Evolutionary conservation across 2,113 vertebrate species (phyloP).

Genomic region (Amazona vittata): DNA sequence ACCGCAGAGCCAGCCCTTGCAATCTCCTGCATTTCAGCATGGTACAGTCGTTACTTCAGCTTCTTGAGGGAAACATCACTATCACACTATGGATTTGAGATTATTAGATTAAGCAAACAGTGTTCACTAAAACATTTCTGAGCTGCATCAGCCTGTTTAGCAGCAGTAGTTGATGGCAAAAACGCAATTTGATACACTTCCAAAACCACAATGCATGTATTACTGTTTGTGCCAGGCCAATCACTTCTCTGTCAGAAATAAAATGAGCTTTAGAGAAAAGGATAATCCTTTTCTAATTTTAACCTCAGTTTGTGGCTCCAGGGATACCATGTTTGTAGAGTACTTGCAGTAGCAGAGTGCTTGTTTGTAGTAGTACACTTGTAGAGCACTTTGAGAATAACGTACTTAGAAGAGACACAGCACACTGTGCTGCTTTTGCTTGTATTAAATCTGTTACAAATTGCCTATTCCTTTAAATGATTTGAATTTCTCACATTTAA

Average conservation of each 20-base stretch:
- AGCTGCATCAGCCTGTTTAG: background rate
- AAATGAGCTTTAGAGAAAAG: background rate
- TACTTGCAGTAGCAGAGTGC: background rate
- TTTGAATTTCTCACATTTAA: background rate
- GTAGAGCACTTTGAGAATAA: background rate
- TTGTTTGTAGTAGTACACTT: background rate
- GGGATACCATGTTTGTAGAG: background rate
- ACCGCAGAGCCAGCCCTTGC: background rate
- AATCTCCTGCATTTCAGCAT: background rate
- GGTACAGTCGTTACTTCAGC: background rate
- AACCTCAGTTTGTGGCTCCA: background rate
- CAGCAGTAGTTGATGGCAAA: background rate
- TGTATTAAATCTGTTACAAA: background rate
- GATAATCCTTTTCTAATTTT: conserved; percentile 23
- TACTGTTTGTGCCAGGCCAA: background rate
- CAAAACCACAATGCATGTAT: background rate
- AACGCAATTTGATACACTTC: background rate
- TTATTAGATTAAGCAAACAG: background rate
- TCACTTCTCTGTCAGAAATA: background rate
- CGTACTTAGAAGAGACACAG: background rate
- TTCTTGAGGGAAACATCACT: background rate
- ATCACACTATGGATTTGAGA: background rate
- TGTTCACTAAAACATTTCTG: background rate
- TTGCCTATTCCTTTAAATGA: background rate
- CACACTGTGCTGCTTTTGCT: background rate